Conservation (phyloP, 2,888 invertebrate genomes). For the Azorinus chamasolen region DNA sequence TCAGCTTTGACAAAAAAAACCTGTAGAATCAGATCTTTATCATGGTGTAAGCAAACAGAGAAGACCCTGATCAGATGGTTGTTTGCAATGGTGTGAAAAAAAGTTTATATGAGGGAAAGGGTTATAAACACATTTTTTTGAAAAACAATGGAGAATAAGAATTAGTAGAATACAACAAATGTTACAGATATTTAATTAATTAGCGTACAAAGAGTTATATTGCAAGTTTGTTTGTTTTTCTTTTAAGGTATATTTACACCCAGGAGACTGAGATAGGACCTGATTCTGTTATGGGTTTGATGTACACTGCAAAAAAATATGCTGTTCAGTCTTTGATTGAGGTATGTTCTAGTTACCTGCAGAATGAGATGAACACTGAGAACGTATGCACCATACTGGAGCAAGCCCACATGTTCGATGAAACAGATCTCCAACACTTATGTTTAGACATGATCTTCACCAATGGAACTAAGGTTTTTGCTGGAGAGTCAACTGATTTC, state of each 20-base stretch:
- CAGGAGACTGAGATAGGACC: slow-evolving; percentile 88
- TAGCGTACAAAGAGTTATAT: too few species aligned
- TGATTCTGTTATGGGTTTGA: slow-evolving; percentile 90
- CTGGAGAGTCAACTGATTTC: slow-evolving; percentile 87
- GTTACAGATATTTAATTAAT: too few species aligned
- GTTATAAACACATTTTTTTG: not conserved
- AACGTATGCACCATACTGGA: slow-evolving; percentile 88
- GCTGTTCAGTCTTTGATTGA: slow-evolving; percentile 91
- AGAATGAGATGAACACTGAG: slow-evolving; percentile 89
- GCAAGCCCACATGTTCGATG: slow-evolving; percentile 75
- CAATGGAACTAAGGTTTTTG: slow-evolving; percentile 44
- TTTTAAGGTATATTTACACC: slow-evolving; percentile 89
- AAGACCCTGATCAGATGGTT: too few species aligned
- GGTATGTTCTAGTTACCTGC: slow-evolving; percentile 90
- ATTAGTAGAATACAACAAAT: too few species aligned
- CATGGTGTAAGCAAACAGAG: too few species aligned
- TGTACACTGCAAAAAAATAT: slow-evolving; percentile 92
- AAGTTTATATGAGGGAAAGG: too few species aligned
- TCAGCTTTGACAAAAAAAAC: not conserved
- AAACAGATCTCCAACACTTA: slow-evolving; percentile 88
- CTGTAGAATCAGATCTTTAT: too few species aligned
- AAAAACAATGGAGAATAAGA: too few species aligned
- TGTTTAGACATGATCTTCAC: slow-evolving; percentile 54
- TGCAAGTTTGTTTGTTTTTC: too few species aligned
- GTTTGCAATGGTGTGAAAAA: too few species aligned